These are phyloP conservation scores for Daphoenositta chrysoptera DNA, from an alignment of 2,113 vertebrate species.

Conservation along the genomic window DNA sequence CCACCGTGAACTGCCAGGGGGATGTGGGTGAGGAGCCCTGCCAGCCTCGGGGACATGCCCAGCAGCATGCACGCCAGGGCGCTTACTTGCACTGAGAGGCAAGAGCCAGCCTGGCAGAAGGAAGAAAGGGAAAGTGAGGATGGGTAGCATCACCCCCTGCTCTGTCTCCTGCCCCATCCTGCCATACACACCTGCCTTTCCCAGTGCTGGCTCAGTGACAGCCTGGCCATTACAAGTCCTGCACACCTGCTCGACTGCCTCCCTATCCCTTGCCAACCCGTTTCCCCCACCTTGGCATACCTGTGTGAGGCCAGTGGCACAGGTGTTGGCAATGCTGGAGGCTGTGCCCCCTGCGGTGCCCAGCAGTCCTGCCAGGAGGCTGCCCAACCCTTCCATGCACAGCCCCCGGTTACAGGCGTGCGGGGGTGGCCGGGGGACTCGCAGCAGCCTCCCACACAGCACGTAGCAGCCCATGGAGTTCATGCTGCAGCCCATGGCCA, in stretches of 20 bases:
- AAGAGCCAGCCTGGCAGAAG: conserved; percentile 69
- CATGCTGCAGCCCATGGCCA: conserved; percentile 74
- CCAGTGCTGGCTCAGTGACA: background rate
- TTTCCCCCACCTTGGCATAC: conserved; percentile 36
- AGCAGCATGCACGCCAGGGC: conserved; percentile 70
- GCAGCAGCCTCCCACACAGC: conserved; percentile 70
- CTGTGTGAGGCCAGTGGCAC: conserved; percentile 74
- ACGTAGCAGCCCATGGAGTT: conserved; percentile 79
- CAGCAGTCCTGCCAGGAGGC: conserved; percentile 77
- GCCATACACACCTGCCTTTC: background rate
- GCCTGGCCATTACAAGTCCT: background rate
- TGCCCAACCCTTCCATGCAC: conserved; percentile 77
- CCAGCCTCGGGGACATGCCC: conserved; percentile 75
- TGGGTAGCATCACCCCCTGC: background rate
- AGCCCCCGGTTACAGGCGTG: conserved; percentile 78
- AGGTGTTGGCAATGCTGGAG: conserved; percentile 78
- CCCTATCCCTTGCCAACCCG: background rate
- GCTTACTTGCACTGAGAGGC: conserved; percentile 57
- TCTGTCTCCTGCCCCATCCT: rapidly evolving
- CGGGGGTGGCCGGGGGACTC: conserved; percentile 51
- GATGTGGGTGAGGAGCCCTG: conserved; percentile 70
- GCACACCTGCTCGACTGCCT: background rate
- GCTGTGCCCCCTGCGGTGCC: conserved; percentile 70
- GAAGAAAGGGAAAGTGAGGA: background rate
- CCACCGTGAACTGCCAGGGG: conserved; percentile 78